Evolutionary conservation across 2,888 invertebrate genomes (phyloP), one percentile per base, ranked within the genome.

Genomic region (Lissocephala sabroskyi): DNA sequence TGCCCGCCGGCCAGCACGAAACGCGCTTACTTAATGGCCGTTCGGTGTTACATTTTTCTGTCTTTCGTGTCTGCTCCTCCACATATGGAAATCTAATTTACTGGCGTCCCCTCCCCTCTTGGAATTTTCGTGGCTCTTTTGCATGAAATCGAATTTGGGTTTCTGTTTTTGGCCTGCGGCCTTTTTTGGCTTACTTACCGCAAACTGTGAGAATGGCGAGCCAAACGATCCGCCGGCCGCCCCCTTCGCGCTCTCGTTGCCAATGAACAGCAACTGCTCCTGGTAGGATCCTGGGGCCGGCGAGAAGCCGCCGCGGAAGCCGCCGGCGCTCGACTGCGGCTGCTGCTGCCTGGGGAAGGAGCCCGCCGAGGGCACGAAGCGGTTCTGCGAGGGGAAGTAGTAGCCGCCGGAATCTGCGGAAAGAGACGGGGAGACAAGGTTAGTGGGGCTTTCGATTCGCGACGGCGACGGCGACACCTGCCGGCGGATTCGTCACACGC

Each of bases 351-450:
- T 76, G 1, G 71, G 82, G 54, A 76, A 83, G 44, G 77, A 51
- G 6, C 75, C 62, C 14, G 71, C 57, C 18, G 83, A 83, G 77
- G 85, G 83, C 71, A 84, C 82, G 68, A 84, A 85, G 23, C 84
- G 83, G 54, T 78, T 79, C 71, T 83, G 83, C 45, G 70, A 64
- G 33, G 81, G 74, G 45, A 82, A 84, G 53, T 80, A 85, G 59
- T 79, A 85, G 61, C 68, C 67, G 52, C 78, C 79, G 45, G 75
- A 52, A 74, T 84, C 84, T 83, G 68, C 32, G 26, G 26, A 28
- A 35, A 16, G 14, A 14, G 3, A 17, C 35, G n/a, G n/a, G n/a
- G n/a, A n/a, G n/a, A n/a, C n/a, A n/a, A n/a, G n/a, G n/a, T n/a
- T n/a, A n/a, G n/a, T n/a, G n/a, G n/a, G n/a, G n/a, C n/a, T n/a